Conservation (phyloP, 2,797 vertebrate genomes). For the Zalophus californianus region DNA sequence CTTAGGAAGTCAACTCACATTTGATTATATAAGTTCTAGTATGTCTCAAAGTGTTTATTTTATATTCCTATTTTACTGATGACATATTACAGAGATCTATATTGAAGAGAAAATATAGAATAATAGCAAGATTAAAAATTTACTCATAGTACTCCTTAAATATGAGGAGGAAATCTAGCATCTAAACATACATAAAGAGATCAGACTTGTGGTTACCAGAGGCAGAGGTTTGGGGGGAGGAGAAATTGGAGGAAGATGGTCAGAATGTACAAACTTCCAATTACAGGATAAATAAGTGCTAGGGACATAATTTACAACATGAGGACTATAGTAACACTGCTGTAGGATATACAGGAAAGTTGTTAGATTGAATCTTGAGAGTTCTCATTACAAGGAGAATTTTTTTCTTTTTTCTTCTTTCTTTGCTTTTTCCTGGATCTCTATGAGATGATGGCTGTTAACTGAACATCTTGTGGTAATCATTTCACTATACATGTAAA, state of each 20-base stretch:
- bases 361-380: neutral
- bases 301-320: neutral
- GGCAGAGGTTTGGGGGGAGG: neutral
- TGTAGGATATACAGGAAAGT: neutral
- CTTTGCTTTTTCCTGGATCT: neutral
- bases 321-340: neutral
- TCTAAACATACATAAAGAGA: neutral
- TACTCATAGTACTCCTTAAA: neutral
- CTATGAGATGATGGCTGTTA: neutral
- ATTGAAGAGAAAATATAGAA: neutral
- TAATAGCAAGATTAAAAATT: neutral
- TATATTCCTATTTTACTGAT: neutral
- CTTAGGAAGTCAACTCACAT: neutral
- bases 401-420: neutral
- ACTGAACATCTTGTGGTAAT: neutral
- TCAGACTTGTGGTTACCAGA: neutral
- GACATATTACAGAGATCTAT: neutral
- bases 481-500: neutral
- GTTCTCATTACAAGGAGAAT: neutral
- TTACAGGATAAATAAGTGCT: neutral
- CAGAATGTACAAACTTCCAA: neutral
- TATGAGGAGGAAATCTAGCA: neutral
- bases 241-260: neutral
- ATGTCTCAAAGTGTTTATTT: constrained; percentile 6
- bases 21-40: neutral